phyloP scores from a whole-genome alignment of 2,113 vertebrate species.

The human (Homo sapiens) region DNA sequence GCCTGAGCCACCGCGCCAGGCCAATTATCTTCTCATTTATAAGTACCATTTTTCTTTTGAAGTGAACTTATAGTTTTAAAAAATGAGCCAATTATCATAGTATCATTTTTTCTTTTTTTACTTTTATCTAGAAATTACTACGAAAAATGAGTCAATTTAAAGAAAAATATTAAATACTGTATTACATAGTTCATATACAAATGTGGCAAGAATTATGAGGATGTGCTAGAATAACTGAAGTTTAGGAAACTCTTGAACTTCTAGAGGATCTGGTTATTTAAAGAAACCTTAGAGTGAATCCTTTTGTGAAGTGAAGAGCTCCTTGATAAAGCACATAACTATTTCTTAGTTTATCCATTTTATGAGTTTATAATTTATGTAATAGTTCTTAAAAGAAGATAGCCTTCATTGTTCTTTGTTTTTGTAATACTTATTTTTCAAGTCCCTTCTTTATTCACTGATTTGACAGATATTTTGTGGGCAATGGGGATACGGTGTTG shows the following conservation, averaged over 20 bases:
- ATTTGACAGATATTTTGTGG: neutral
- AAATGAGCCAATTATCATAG: neutral
- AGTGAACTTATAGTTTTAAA: neutral
- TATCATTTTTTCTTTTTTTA: too few species aligned
- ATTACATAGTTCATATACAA: neutral
- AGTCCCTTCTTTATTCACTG: neutral
- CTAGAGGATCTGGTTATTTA: neutral
- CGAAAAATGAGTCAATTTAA: neutral
- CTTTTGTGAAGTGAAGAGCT: neutral
- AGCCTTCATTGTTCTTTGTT: neutral
- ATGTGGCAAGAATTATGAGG: neutral
- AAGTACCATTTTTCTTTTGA: neutral
- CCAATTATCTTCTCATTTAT: neutral
- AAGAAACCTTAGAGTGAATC: neutral
- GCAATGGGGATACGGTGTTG: neutral
- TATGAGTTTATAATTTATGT: neutral
- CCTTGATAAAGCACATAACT: neutral
- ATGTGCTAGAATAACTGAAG: neutral
- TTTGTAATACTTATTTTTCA: neutral
- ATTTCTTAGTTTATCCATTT: neutral
- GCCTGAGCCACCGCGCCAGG: too few species aligned
- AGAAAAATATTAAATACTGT: neutral
- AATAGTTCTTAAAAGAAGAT: neutral
- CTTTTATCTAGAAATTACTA: too few species aligned
- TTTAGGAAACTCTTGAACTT: neutral